These are phyloP conservation scores for Therioaphis trifolii DNA, from an alignment of 2,888 invertebrate genomes.

Conservation along the genomic window DNA sequence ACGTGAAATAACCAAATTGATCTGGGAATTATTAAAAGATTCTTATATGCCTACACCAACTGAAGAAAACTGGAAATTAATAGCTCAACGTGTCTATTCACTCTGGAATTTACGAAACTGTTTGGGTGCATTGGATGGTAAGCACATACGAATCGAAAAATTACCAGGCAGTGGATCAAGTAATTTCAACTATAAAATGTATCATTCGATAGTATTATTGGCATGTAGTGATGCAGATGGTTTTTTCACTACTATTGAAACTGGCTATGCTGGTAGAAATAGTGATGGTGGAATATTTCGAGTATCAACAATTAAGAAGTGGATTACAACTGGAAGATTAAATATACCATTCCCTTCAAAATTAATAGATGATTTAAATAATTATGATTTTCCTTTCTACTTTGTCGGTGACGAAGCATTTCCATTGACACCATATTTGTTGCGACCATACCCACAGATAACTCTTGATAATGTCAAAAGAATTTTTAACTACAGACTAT, in stretches of 20 bases:
- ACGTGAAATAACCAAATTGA: conserved; percentile 64
- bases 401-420: not conserved
- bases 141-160: conserved; percentile 67
- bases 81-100: conserved; percentile 65
- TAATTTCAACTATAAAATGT: too few species aligned
- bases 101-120: conserved; percentile 65
- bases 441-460: not conserved
- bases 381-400: not conserved
- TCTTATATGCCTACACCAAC: conserved; percentile 65
- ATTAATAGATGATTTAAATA: not conserved
- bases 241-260: conserved; percentile 44
- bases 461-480: not conserved
- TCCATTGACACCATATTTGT: conserved; percentile 3
- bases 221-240: conserved; percentile 64
- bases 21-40: conserved; percentile 65
- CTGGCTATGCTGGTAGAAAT: conserved; percentile 66
- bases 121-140: too few species aligned
- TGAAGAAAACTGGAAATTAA: conserved; percentile 65
- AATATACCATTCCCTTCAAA: conserved; percentile 8
- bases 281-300: conserved; percentile 67
- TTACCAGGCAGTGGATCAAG: conserved; percentile 64
- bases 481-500: conserved; percentile 63
- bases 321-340: not conserved
- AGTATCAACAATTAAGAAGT: conserved; percentile 64
- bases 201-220: conserved; percentile 67